These are phyloP conservation scores for Lasioglossum lativentre DNA, from an alignment of 2,888 invertebrate species.

Conservation along the genomic window DNA sequence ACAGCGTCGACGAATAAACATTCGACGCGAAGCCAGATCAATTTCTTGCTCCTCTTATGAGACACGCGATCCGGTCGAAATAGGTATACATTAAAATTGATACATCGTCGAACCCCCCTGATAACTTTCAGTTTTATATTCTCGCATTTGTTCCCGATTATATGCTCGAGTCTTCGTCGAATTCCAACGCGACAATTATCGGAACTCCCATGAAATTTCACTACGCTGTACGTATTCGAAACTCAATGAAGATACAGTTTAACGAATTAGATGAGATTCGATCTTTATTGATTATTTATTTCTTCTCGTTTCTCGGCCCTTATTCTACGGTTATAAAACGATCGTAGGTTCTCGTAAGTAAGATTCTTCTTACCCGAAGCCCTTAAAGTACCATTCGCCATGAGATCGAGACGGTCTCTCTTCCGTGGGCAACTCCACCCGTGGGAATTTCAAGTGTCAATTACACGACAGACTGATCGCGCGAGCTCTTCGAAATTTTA, in stretches of 20 bases:
- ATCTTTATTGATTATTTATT: not conserved
- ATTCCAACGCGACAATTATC: conserved; percentile 32
- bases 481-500: conserved; percentile 40
- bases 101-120: not conserved
- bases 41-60: not conserved
- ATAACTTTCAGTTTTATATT: conserved; percentile 12
- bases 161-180: conserved; percentile 11
- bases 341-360: too few species aligned
- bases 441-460: conserved; percentile 40
- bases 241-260: not conserved
- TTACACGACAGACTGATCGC: conserved; percentile 20
- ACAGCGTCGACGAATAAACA: conserved; percentile 25
- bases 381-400: conserved; percentile 42
- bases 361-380: conserved; percentile 38
- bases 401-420: conserved; percentile 1
- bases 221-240: not conserved
- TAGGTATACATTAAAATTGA: not conserved
- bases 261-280: not conserved
- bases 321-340: conserved; percentile 38
- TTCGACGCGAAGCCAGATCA: too few species aligned
- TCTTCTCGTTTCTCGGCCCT: not conserved
- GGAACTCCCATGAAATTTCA: not conserved
- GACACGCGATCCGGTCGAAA: not conserved
- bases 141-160: too few species aligned
- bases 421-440: too few species aligned